phyloP scores from a whole-genome alignment of 2,113 vertebrate species.

The Microtus montanus region DNA sequence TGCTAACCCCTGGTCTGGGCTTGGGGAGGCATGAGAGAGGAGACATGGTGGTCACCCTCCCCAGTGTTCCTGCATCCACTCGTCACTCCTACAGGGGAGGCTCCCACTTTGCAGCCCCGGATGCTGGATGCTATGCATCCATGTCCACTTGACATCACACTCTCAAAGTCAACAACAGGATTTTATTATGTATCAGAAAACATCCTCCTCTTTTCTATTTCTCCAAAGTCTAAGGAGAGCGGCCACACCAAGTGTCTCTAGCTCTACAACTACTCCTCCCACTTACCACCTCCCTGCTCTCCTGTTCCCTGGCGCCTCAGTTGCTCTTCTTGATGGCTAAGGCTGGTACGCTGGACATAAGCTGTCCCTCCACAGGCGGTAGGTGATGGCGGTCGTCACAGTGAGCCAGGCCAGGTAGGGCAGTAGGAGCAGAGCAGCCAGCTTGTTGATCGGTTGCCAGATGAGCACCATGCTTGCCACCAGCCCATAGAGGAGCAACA shows the following conservation, averaged over 20 bases:
- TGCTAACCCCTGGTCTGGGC: not conserved
- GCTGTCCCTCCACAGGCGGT: constrained; percentile 93
- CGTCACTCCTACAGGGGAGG: accelerated
- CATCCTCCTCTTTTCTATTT: not conserved
- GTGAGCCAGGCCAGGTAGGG: constrained; percentile 94
- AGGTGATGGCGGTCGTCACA: constrained; percentile 88
- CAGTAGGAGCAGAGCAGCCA: constrained; percentile 88
- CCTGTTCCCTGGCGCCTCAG: not conserved
- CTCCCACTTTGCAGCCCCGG: not conserved
- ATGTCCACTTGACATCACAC: not conserved
- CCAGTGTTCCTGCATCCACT: accelerated
- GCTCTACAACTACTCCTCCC: not conserved
- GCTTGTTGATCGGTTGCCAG: constrained; percentile 90
- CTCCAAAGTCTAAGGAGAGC: not conserved
- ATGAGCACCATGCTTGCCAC: constrained; percentile 87
- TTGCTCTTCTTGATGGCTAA: not conserved
- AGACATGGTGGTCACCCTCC: accelerated
- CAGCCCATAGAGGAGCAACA: constrained; percentile 87
- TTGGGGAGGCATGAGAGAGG: not conserved
- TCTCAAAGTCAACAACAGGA: not conserved
- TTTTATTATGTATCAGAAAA: not conserved
- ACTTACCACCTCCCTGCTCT: not conserved
- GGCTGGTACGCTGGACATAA: constrained; percentile 41
- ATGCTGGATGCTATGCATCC: accelerated
- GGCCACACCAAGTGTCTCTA: accelerated